These are phyloP conservation scores for Daktulosphaira vitifoliae DNA, from an alignment of 1,140 invertebrate genomes.

Conservation along the genomic window DNA sequence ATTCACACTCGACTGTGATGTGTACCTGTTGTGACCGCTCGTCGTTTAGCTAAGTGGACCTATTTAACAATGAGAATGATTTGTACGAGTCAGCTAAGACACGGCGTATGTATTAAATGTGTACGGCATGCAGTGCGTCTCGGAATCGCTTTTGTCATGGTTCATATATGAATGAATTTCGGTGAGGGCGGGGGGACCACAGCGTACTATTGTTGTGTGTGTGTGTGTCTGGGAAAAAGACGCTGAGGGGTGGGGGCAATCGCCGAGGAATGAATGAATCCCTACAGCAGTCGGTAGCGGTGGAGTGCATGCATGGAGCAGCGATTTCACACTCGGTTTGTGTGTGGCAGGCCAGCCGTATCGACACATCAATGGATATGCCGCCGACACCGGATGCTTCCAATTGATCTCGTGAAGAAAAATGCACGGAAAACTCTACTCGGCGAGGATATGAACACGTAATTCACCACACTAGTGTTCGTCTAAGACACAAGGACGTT, in stretches of 20 bases:
- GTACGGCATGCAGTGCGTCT: neutral
- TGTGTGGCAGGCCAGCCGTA: slow-evolving; percentile 30
- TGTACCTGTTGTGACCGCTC: no score
- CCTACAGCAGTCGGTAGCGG: slow-evolving; percentile 3
- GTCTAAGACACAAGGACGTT: no score
- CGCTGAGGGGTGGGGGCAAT: neutral
- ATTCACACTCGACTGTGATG: no score
- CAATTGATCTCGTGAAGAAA: slow-evolving; percentile 29
- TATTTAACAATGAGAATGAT: no score
- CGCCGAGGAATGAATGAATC: slow-evolving; percentile 28
- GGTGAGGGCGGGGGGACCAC: neutral
- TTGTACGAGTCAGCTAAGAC: no score
- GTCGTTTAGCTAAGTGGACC: slow-evolving; percentile 4
- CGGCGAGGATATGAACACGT: no score
- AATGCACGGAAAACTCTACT: slow-evolving; percentile 13
- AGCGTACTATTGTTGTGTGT: no score
- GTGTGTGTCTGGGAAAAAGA: no score
- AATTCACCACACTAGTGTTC: neutral
- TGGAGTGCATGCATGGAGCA: slow-evolving; percentile 20
- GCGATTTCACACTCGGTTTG: slow-evolving; percentile 33
- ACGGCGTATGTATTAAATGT: no score
- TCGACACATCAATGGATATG: slow-evolving; percentile 10
- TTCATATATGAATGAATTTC: slow-evolving; percentile 29
- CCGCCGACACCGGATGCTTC: slow-evolving; percentile 31
- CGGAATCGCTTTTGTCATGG: slow-evolving; percentile 23